Evolutionary conservation across 2,888 invertebrate genomes (phyloP), one percentile per base, ranked within the genome.

Genomic region (Dendrolimus pini): DNA sequence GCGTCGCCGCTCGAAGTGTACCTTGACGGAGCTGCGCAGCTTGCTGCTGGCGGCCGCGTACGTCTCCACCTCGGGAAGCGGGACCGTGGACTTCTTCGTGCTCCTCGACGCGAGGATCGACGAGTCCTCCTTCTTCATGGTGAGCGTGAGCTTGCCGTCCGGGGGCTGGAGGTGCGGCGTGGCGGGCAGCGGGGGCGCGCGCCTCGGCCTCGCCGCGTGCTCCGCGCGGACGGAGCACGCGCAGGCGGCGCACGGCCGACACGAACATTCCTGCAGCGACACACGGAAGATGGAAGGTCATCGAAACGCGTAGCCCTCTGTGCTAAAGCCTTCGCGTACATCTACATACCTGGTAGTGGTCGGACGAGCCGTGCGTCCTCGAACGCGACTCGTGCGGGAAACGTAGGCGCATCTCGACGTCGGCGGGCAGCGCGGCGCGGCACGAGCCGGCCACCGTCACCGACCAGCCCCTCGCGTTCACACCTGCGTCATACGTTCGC

Each of bases 351-450:
- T 47, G 47, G 12, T 8, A 47, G 9, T 47, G 9, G 2, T 3
- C 47, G 12, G 47, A 47, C 9, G 12, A 10, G 47, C 0, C 47
- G 9, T 8, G 47, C 47, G 12, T 12, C 12, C 47, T 9, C 9
- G 9, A 10, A 57, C 58, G 61, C 47, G 56, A 41, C 61, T 62
- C 60, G 61, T 74, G 75, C 55, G 92, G 92, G 80, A 94, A 93
- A 61, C 92, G 92, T 64, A 94, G 83, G 57, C 92, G 88, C 93
- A 94, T 93, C 82, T 94, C 93, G 42, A 94, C 91, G 75, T 93
- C 93, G 7, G 93, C 92, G 13, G 92, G 91, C 65, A 90, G 75
- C 64, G 89, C 81, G 54, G 89, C 85, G 67, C 86, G 83, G 63
- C 91, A 88, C 64, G 89, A 89, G 53, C 92, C 92, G 58, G 92